Percentiles rank a stretch among this genome's conserved stretches.
phyloP scores from a whole-genome alignment of 2,888 invertebrate species.

The Phyllotreta striolata region DNA sequence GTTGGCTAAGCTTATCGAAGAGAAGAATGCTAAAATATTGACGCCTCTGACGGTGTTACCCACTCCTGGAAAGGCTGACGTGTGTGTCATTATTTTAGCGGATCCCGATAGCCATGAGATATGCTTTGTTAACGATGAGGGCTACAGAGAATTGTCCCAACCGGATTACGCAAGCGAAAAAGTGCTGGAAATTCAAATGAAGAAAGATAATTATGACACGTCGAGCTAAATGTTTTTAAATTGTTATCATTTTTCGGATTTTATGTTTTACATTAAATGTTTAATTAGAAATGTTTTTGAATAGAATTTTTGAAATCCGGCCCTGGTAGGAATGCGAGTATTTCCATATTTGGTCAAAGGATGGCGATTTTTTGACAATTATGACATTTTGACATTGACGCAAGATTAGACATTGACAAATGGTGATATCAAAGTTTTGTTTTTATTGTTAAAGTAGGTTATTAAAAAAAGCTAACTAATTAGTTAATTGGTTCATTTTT shows the following conservation, averaged over 20 bases:
- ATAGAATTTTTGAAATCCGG: too few relatives aligned
- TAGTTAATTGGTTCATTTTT: constrained; percentile 23
- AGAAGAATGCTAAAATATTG: constrained; percentile 77
- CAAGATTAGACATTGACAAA: constrained; percentile 11
- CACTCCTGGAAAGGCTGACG: constrained; percentile 97
- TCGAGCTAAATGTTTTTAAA: constrained; percentile 13
- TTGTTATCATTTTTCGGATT: neutral
- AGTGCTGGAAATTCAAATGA: constrained; percentile 80
- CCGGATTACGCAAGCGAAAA: constrained; percentile 84
- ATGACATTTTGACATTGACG: too few relatives aligned
- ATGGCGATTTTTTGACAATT: neutral
- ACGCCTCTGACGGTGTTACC: constrained; percentile 92
- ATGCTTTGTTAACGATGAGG: constrained; percentile 98
- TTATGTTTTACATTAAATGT: too few relatives aligned
- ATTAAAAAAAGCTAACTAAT: constrained; percentile 5
- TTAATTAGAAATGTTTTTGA: too few relatives aligned
- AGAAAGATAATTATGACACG: constrained; percentile 67
- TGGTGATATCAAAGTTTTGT: constrained; percentile 22
- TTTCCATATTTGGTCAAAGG: neutral
- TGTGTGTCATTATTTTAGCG: constrained; percentile 93
- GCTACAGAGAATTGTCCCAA: constrained; percentile 85
- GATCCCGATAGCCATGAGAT: constrained; percentile 99
- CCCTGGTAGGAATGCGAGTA: too few relatives aligned
- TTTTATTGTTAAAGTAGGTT: constrained; percentile 17
- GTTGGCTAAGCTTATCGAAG: constrained; percentile 77